Conservation (phyloP, 2,113 vertebrate species). For the Apeltes quadracus region DNA sequence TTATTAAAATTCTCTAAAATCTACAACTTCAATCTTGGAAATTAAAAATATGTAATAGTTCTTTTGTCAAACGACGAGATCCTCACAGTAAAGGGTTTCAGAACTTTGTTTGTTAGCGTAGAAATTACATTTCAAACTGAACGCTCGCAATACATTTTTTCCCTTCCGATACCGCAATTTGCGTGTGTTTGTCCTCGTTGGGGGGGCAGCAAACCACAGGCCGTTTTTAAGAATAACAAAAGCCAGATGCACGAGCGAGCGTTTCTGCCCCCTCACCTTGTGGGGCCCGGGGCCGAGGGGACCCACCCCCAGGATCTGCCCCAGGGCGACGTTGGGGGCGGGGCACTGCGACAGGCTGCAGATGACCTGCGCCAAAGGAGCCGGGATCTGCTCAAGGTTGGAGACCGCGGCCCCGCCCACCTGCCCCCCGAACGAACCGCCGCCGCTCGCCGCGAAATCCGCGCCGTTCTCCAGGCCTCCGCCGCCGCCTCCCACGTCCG, state of each 20-base stretch:
- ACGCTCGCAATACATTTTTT: too few species aligned
- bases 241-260: neutral
- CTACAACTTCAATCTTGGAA: too few species aligned
- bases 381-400: slow-evolving; percentile 63
- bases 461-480: slow-evolving; percentile 33
- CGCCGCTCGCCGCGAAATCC: slow-evolving; percentile 44
- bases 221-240: neutral
- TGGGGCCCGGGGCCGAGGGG: slow-evolving; percentile 46
- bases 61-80: too few species aligned
- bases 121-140: too few species aligned
- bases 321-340: slow-evolving; percentile 62
- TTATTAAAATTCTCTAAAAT: too few species aligned
- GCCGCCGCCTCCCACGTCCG: slow-evolving; percentile 19
- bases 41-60: too few species aligned
- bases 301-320: slow-evolving; percentile 70
- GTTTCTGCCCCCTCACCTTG: slow-evolving; percentile 64
- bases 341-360: slow-evolving; percentile 70
- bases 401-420: slow-evolving; percentile 25
- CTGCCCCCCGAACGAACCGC: slow-evolving; percentile 36
- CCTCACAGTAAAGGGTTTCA: too few species aligned
- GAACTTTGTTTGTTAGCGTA: too few species aligned
- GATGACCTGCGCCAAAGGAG: slow-evolving; percentile 65
- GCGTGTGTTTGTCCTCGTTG: too few species aligned
- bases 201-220: too few species aligned
- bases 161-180: too few species aligned